Evolutionary conservation across 2,113 vertebrate species (phyloP), one percentile per base, ranked within the genome.

Genomic region (Nettapus auritus): DNA sequence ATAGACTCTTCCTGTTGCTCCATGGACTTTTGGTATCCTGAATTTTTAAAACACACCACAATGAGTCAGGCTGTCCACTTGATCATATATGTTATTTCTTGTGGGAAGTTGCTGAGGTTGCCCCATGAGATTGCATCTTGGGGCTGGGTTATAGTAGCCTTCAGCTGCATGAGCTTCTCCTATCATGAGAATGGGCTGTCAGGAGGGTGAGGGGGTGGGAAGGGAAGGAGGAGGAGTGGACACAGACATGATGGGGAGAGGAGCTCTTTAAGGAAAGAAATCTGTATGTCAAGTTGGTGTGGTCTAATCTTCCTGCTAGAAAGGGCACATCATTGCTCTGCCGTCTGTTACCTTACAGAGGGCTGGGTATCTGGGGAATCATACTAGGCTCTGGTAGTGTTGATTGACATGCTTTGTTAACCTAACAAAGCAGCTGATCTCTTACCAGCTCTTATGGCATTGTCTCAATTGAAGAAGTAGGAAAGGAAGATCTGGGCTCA

Each of bases 21-120:
- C 2, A 1, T 8, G 64, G 56, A 4, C 6, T 75, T 75, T 8
- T 44, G 44, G 34, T 55, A 42, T 42, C 31, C 40, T 56, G 22
- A 11, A 4, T 16, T 82, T 60, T 1, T 90, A 86, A 52, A 75
- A 38, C 16, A 52, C 52, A 25, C 21, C 0, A 0, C 20, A 73
- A 76, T 19, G 0, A 0, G 15, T 63, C 87, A 71, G 79, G 29
- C 34, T 85, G 78, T 53, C 66, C 78, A 40, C 69, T 50, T 62
- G 75, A 62, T 38, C 55, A 40, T 2, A 33, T 42, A n/a, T 78
- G 53, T 31, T 8, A 11, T n/a, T 80, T 31, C 13, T 52, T 68
- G n/a, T 16, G 4, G 4, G 84, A 82, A 79, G 48, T 57, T 87
- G 62, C 48, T 68, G 53, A 60, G 2, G 8, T 48, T 85, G 28